Conservation (phyloP, 2,888 invertebrate species). For the Drosophila affinis region DNA sequence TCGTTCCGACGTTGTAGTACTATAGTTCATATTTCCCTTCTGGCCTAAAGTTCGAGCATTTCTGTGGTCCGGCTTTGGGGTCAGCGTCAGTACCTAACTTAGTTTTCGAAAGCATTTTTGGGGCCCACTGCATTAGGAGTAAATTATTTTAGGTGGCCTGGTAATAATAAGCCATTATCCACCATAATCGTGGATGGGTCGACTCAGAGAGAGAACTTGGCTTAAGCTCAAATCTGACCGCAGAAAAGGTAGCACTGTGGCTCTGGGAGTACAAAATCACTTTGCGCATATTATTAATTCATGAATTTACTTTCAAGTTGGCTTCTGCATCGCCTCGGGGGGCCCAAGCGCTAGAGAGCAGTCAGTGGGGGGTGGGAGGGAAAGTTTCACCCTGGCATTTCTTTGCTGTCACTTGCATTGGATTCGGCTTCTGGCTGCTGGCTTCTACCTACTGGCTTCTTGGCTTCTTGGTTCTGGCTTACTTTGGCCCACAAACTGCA, state of each 20-base stretch:
- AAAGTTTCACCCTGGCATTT: constrained; percentile 25
- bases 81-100: not conserved
- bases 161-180: constrained; percentile 30
- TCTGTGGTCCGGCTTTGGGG: constrained; percentile 20
- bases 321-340: constrained; percentile 20
- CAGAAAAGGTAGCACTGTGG: not conserved
- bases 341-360: not conserved
- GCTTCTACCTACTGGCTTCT: not conserved
- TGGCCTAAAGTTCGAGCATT: constrained; percentile 22
- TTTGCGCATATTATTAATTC: constrained; percentile 26
- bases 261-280: constrained; percentile 1
- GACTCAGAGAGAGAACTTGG: not conserved
- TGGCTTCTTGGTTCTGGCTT: constrained; percentile 20
- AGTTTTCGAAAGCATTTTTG: constrained; percentile 8
- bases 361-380: not conserved
- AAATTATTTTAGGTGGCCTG: constrained; percentile 19
- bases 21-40: constrained; percentile 40
- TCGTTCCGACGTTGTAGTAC: constrained; percentile 6
- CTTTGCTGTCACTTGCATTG: constrained; percentile 39
- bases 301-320: constrained; percentile 11
- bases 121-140: not conserved
- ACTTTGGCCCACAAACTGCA: constrained; percentile 52
- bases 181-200: constrained; percentile 15
- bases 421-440: constrained; percentile 11
- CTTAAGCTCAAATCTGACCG: constrained; percentile 1